phyloP scores from a whole-genome alignment of 92 coral and sea anemone species.

The Paramuricea clavata region DNA sequence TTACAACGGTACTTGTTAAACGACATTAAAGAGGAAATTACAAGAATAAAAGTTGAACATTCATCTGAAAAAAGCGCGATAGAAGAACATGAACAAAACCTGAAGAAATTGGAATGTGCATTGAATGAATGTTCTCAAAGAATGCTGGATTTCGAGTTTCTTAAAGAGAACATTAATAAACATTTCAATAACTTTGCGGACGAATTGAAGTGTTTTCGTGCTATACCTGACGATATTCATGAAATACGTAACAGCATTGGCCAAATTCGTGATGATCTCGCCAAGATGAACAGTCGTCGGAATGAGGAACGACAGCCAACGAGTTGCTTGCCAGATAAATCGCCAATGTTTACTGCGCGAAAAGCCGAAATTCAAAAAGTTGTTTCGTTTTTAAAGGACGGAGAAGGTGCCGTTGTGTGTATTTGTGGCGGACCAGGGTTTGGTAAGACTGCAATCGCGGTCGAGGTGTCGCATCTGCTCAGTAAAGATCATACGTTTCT shows the following conservation, averaged over 20 bases:
- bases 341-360: conserved; percentile 8
- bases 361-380: neutral
- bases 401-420: neutral
- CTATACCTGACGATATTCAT: neutral
- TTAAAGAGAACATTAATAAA: neutral
- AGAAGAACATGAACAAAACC: too few relatives aligned
- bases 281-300: neutral
- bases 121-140: too few relatives aligned
- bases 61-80: neutral
- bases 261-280: neutral
- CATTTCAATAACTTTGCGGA: neutral
- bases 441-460: conserved; percentile 25
- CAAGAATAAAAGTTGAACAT: conserved; percentile 8
- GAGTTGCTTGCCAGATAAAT: conserved; percentile 6
- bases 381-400: neutral
- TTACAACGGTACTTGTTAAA: neutral
- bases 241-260: neutral
- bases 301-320: conserved; percentile 3
- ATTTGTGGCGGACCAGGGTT: conserved; percentile 19
- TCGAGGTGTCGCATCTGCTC: conserved; percentile 28
- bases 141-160: neutral
- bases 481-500: neutral
- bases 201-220: neutral
- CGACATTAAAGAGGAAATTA: neutral
- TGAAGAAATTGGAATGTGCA: conserved; percentile 17